Percentiles rank a stretch among this genome's conserved stretches.
Evolutionary conservation across 64 coral and sea anemone species (phyloP).

Genomic region (Pocillopora damicornis): DNA sequence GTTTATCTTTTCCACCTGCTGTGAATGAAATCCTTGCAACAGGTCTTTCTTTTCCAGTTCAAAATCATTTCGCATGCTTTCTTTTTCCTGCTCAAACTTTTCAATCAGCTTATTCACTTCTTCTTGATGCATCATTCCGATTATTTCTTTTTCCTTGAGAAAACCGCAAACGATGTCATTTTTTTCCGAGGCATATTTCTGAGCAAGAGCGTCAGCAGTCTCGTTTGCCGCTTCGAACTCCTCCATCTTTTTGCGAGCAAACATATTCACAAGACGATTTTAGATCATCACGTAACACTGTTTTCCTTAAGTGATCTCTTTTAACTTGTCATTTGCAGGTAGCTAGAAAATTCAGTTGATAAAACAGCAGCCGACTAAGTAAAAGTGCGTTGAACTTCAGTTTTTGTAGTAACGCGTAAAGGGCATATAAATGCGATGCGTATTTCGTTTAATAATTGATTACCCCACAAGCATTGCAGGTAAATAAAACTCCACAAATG

Average conservation of each 20-base stretch:
- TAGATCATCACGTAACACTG: not conserved
- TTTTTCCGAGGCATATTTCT: conserved; percentile 44
- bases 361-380: not conserved
- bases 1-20: conserved; percentile 57
- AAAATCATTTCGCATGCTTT: conserved; percentile 46
- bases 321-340: not conserved
- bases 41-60: conserved; percentile 46
- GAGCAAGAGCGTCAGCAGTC: not conserved
- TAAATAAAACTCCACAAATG: not conserved
- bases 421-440: not conserved
- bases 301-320: not conserved
- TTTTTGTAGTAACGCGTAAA: not conserved
- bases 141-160: conserved; percentile 80
- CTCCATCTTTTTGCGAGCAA: conserved; percentile 16
- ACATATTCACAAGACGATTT: not conserved
- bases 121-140: conserved; percentile 47
- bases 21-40: conserved; percentile 47
- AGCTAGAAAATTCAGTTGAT: not conserved
- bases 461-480: not conserved
- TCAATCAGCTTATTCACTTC: conserved; percentile 29
- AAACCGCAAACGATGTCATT: conserved; percentile 75
- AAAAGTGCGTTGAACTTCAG: conserved; percentile 3
- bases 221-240: not conserved
- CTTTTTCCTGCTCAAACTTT: conserved; percentile 57
- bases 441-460: conserved; percentile 26